A percentile compares a stretch with the other conserved stretches of the same genome.
Evolutionary conservation across 2,888 invertebrate species (phyloP).

Genomic region (Lissocephala sabroskyi): DNA sequence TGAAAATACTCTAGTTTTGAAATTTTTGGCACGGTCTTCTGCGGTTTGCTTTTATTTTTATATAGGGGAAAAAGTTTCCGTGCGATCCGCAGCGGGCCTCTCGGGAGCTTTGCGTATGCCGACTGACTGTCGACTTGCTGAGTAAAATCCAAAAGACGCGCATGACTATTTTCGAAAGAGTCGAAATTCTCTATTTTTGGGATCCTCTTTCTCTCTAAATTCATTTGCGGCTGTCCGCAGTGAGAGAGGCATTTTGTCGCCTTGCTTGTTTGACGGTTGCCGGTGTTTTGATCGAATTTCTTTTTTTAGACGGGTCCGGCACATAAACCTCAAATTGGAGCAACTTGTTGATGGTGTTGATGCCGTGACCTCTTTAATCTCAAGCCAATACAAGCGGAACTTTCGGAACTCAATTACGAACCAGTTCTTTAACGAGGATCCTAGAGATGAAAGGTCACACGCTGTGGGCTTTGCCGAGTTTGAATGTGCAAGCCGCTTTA

Average conservation of each 20-base stretch:
- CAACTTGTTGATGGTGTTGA: slow-evolving; percentile 65
- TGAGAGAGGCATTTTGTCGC: too few relatives aligned
- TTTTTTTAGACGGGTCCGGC: background rate
- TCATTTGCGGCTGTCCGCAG: background rate
- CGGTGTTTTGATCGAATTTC: background rate
- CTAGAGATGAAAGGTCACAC: too few relatives aligned
- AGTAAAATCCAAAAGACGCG: background rate
- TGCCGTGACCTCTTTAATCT: too few relatives aligned
- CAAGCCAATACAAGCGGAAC: too few relatives aligned
- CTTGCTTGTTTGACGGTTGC: too few relatives aligned
- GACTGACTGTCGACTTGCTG: background rate
- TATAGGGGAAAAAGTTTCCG: slow-evolving; percentile 1
- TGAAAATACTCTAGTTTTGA: slow-evolving; percentile 52
- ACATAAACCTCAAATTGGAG: slow-evolving; percentile 36
- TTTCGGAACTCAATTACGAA: too few relatives aligned
- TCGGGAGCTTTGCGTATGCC: too few relatives aligned
- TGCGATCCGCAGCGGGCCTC: background rate
- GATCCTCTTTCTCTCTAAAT: background rate
- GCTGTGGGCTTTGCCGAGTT: too few relatives aligned
- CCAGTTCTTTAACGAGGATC: too few relatives aligned
- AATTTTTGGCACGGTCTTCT: slow-evolving; percentile 50
- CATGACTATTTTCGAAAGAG: slow-evolving; percentile 1
- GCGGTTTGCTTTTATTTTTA: slow-evolving; percentile 11
- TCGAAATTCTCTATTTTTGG: background rate
- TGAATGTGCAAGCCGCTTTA: too few relatives aligned